Evolutionary conservation across 2,888 invertebrate genomes (phyloP), one percentile per base, ranked within the genome.

Genomic region (Trichogramma evanescens): DNA sequence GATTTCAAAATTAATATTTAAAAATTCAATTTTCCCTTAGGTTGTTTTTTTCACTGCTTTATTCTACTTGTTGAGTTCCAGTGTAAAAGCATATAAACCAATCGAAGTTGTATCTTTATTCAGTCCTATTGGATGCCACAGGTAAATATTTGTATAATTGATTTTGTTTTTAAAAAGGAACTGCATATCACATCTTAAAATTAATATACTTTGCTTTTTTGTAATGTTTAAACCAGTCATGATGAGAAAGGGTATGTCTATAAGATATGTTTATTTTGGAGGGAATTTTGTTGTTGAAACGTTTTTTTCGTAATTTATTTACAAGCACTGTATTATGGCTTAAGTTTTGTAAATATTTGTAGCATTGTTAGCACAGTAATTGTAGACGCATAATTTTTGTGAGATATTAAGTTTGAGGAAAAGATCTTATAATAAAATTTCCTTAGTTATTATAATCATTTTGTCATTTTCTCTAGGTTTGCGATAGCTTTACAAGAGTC

Each of bases 31-130:
- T 40, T 61, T 70, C 79, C 4, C 75, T 26, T 26, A 96, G 96
- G 88, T 97, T 65, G 94, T 99, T 26, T 99, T 99, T 80, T 86
- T 98, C 73, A 97, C 98, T 3, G 93, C 97, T 0, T 81, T 99
- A 6, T 99, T 97, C 80, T 99, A 98, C 78, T 82, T 99, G 55
- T 82, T 99, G 65, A 93, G 91, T 66, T 91, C 91, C 8, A 93
- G 93, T 73, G 86, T 86, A 58, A 84, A 85, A 60, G 83, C 91
- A 56, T 99, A 98, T 80, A 95, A 95, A 73, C 98, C 98, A 0
- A 88, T 97, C 10, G 93, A 95, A 74, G 82, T 93, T 54, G 86
- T 95, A 68, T 89, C 90, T 5, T 86, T 87, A 63, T 83, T 93
- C 64, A 93, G 92, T 65, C 89, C 92, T 1, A 85, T 85, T 63